Base-by-base conservation (phyloP, 2,888 invertebrate species). In the Plutella xylostella region DNA sequence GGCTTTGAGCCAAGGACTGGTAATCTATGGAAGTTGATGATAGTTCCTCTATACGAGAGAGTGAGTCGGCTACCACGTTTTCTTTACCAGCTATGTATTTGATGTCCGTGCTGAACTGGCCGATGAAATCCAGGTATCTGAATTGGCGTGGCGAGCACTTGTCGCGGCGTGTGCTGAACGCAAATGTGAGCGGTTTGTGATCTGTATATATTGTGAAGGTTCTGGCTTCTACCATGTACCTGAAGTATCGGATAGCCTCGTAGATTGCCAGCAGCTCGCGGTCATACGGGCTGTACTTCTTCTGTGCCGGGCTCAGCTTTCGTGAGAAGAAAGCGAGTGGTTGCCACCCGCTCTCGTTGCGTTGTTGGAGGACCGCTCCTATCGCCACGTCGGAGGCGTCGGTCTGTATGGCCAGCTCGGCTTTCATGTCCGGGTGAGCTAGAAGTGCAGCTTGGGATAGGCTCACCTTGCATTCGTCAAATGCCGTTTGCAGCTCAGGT, bases 361-460 rank as follows among this genome's bases (percentile, higher is more conserved):
- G 22, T 51, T 68, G 65, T 43, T 68, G 59, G 17, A 72, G 33
- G 1, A 52, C 55, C 3, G 61, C 63, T 4, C 67, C 68, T 18
- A 64, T 51, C 7, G 63, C 54, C 4, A 25, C 45, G 35, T 63
- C 55, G 1, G 65, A 68, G 4, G 67, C 68, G 46, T 68, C 63
- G 3, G 50, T 50, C 12, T 51, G 43, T 4, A 63, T 11, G n/a
- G 54, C 43, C 12, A 64, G 22, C n/a, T 45, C 22, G 1, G 58
- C 54, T 31, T 52, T 43, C 4, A 42, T n/a, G 5, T 42, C 44
- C 3, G 60, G 62, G 31, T 60, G 54, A 4, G 51, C 49, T 4
- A 63, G 44, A 6, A 56, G 40, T 1, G 57, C 50, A 9, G 55
- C 55, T 15, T 51, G 41, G 11, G 42, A 31, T n/a, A 61, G 47